Evolutionary conservation across 2,113 vertebrate species (phyloP), one percentile per base, ranked within the genome.

Genomic region (Neomonachus schauinslandi): DNA sequence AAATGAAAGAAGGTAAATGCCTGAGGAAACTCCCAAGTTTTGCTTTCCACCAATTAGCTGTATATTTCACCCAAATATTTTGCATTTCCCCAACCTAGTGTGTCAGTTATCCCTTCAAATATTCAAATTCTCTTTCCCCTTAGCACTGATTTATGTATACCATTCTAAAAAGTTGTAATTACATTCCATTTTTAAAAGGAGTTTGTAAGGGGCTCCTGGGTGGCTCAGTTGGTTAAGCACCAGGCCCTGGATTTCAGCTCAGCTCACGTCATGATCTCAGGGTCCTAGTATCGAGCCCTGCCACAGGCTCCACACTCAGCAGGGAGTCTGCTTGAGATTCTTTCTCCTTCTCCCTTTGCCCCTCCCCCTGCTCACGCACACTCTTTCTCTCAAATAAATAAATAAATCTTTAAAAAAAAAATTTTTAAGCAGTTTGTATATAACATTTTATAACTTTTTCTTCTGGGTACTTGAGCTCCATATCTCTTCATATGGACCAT

Each of bases 131-230:
- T 91, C 51, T 63, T 94, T 67, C 16, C 18, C 10, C 0, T 26
- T 57, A 22, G 21, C 33, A 85, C 9, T 86, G 87, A 67, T 26
- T 16, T 77, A 63, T 53, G 19, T 36, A 89, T 57, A 31, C 5
- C 51, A 63, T 92, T 92, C n/a, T 94, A 71, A 84, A 91, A 95
- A 13, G 33, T n/a, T 92, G 21, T 51, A 49, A 87, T 89, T 89
- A 33, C 36, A 94, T 53, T 92, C 14, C 4, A 51, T 33, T 84
- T 89, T 81, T 80, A 2, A 46, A 67, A 91, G 0, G 31, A 84
- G 8, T 49, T 67, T 67, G 18, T 65, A 53, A 79, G 24, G 7
- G 67, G 18, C 33, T 16, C 67, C 67, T n/a, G 33, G 61, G 4
- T 63, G 61, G 24, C 26, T 63, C 61, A 63, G 61, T 28, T 63